Conservation (phyloP, 30 jellyfish, hydroid and myxozoan species). For the Euphysa ruthae region DNA sequence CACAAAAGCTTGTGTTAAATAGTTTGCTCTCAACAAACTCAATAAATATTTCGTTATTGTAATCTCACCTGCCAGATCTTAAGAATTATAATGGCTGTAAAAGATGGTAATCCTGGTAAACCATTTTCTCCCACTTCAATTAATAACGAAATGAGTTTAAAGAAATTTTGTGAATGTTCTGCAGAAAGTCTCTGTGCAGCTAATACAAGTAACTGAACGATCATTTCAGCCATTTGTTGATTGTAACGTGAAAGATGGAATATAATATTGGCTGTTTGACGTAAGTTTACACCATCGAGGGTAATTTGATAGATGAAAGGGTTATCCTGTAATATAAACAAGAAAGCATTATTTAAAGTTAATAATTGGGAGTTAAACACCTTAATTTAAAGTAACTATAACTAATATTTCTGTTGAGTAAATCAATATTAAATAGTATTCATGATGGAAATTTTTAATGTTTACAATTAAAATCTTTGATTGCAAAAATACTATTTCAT, state of each 20-base stretch:
- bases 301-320: conserved; percentile 89
- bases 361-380: too few relatives aligned
- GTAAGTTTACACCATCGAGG: conserved; percentile 71
- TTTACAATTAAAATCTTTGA: too few relatives aligned
- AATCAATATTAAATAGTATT: too few relatives aligned
- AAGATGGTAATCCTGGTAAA: conserved; percentile 77
- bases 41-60: too few relatives aligned
- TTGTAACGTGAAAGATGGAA: conserved; percentile 70
- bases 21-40: too few relatives aligned
- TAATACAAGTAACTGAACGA: conserved; percentile 18
- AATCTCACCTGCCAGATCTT: conserved; percentile 79
- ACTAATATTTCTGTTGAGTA: too few relatives aligned
- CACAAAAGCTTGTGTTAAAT: too few relatives aligned
- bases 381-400: too few relatives aligned
- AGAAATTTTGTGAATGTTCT: conserved; percentile 80
- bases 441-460: too few relatives aligned
- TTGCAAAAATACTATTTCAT: too few relatives aligned
- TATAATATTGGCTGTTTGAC: conserved; percentile 86
- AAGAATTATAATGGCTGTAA: conserved; percentile 62
- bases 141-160: conserved; percentile 67
- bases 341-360: too few relatives aligned
- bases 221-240: conserved; percentile 75
- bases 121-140: conserved; percentile 70
- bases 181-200: conserved; percentile 32
- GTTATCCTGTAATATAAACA: conserved; percentile 64